Percentiles rank a stretch among this genome's conserved stretches.
Conservation (phyloP, 2,113 vertebrate species). For the Phalacrocorax carbo region DNA sequence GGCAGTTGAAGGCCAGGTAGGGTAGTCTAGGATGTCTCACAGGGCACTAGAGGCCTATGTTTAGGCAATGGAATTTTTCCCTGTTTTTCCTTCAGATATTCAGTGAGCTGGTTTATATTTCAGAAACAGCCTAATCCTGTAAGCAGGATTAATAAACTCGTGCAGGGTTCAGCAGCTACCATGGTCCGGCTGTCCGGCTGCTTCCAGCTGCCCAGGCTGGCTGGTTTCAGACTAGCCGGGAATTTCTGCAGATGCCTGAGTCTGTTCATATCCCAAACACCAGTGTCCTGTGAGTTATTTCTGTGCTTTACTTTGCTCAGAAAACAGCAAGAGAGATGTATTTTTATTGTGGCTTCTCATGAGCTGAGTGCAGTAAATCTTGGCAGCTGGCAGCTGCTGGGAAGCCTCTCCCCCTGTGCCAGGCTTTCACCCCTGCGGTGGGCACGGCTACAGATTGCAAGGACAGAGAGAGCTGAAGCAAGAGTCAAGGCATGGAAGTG, state of each 20-base stretch:
- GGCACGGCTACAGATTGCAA: neutral
- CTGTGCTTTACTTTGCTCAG: neutral
- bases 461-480: neutral
- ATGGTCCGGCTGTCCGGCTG: neutral
- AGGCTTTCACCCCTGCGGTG: neutral
- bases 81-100: neutral
- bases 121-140: neutral
- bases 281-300: neutral
- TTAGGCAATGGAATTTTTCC: neutral
- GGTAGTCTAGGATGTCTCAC: neutral
- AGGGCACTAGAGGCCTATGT: neutral
- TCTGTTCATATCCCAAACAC: neutral
- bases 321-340: neutral
- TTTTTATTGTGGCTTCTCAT: neutral
- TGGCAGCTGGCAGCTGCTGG: neutral
- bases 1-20: neutral
- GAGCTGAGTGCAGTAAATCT: neutral
- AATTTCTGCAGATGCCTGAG: neutral
- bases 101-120: neutral
- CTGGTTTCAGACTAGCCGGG: neutral
- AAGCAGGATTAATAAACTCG: neutral
- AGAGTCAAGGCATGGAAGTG: fast-evolving
- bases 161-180: neutral
- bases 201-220: neutral
- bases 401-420: neutral